Evolutionary conservation across 2,888 invertebrate genomes (phyloP).

Genomic region (Drosophila colorata): DNA sequence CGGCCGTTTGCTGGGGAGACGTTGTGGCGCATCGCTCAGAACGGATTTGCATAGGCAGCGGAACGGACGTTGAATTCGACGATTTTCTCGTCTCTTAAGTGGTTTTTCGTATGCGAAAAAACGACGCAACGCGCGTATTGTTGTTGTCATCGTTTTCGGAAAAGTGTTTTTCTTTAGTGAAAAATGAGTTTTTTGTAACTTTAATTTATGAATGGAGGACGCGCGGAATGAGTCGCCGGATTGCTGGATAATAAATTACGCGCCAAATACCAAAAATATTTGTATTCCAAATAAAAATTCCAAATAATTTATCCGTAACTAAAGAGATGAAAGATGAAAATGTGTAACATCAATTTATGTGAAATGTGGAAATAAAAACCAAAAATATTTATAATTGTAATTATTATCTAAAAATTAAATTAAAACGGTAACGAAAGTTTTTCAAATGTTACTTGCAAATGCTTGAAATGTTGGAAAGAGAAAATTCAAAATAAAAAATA

Average conservation of each 20-base stretch:
- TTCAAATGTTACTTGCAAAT: not conserved
- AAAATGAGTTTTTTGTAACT: slow-evolving; percentile 52
- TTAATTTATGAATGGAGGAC: slow-evolving; percentile 67
- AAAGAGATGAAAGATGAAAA: slow-evolving; percentile 53
- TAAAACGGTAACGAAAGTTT: slow-evolving; percentile 1
- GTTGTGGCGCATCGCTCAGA: slow-evolving; percentile 57
- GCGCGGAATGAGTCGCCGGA: slow-evolving; percentile 53
- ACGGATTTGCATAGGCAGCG: slow-evolving; percentile 72
- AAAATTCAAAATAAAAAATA: not conserved
- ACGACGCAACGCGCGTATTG: slow-evolving; percentile 24
- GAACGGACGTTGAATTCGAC: slow-evolving; percentile 57
- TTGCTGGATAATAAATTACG: slow-evolving; percentile 65
- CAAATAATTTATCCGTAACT: slow-evolving; percentile 61
- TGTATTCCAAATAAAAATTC: slow-evolving; percentile 51
- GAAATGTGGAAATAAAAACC: slow-evolving; percentile 47
- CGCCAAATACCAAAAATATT: slow-evolving; percentile 63
- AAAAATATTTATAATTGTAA: slow-evolving; percentile 2
- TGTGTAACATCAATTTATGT: slow-evolving; percentile 42
- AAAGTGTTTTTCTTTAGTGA: slow-evolving; percentile 31
- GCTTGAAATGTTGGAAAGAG: not conserved
- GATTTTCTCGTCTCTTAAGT: slow-evolving; percentile 10
- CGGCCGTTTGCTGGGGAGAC: slow-evolving; percentile 8
- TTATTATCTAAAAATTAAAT: not conserved
- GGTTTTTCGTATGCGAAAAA: slow-evolving; percentile 49
- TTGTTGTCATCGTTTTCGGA: slow-evolving; percentile 16